Conservation (phyloP, 2,888 invertebrate species). For the Liposcelis brunnea region DNA sequence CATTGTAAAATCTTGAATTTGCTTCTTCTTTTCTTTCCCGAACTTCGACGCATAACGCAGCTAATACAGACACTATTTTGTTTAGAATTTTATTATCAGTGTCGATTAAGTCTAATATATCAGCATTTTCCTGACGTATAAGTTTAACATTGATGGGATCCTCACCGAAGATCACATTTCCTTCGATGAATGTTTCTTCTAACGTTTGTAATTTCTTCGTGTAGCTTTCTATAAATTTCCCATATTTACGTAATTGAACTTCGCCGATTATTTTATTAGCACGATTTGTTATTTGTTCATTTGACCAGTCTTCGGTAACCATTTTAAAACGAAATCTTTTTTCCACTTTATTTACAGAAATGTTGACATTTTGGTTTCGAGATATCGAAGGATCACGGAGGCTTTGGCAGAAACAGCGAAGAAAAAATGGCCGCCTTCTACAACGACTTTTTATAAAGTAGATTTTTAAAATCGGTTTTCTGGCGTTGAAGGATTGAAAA, state of each 20-base stretch:
- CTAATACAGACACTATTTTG: slow-evolving; percentile 61
- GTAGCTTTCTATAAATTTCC: slow-evolving; percentile 32
- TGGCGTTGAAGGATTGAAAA: not conserved
- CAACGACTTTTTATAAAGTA: too few species aligned
- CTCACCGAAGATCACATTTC: slow-evolving; percentile 13
- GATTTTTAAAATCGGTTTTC: too few species aligned
- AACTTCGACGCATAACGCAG: slow-evolving; percentile 63
- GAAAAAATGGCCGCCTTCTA: too few species aligned
- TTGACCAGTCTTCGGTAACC: too few species aligned
- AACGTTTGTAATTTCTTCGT: slow-evolving; percentile 23
- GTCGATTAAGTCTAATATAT: slow-evolving; percentile 50
- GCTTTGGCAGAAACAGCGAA: too few species aligned
- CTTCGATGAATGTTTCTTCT: slow-evolving; percentile 21
- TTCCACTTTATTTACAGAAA: too few species aligned
- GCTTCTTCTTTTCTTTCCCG: slow-evolving; percentile 48
- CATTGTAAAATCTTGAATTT: slow-evolving; percentile 35
- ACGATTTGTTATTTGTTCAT: not conserved
- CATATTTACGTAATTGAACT: slow-evolving; percentile 33
- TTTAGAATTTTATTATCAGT: slow-evolving; percentile 70
- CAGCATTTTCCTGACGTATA: slow-evolving; percentile 41
- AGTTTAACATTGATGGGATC: slow-evolving; percentile 21
- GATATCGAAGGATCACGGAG: too few species aligned
- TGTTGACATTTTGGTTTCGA: too few species aligned
- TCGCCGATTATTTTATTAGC: slow-evolving; percentile 32
- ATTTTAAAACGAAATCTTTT: too few species aligned